Base-by-base conservation (phyloP, 2,888 invertebrate genomes). In the Stenurella melanura region DNA sequence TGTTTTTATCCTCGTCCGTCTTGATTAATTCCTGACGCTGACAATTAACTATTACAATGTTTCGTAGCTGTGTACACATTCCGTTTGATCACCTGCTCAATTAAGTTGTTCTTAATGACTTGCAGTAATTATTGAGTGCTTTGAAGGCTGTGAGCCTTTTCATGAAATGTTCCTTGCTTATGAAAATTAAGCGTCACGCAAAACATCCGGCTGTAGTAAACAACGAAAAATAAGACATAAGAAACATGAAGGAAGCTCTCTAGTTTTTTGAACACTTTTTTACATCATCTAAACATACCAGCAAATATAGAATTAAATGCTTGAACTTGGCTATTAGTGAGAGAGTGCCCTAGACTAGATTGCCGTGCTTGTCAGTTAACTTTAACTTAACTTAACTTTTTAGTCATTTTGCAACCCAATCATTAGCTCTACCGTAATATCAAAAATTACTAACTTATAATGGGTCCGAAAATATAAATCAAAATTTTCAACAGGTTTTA, bases 31-130 rank as follows among this genome's bases (percentile, higher is more conserved):
- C 50, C 66, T 50, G 50, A 50, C n/a, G 10, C 50, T 19, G 54
- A 66, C 50, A 66, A 66, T 67, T 54, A 67, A n/a, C 67, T 18
- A 18, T 15, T 67, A 67, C 67, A 56, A 66, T 50, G 42, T 66
- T 50, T 21, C 19, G 10, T 42, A 42, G 50, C 6, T 61, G 30
- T 61, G 30, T n/a, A 26, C 50, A 30, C 67, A 67, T 67, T 67
- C 67, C 67, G 26, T 21, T 21, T 67, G 56, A 67, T 67, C 67
- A 54, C 67, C 67, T 67, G 67, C 67, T 67, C 67, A 21, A 56
- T 67, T 67, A 67, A 54, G 67, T 54, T 18, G 54, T 54, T 26
- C 26, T 30, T 67, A 67, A 67, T 67, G 67, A 67, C 67, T 19
- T 12, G 67, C 21, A 56, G 19, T 67, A 67, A 54, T 67, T 50